A percentile compares a stretch with the other conserved stretches of the same genome.
These are phyloP conservation scores for Papilio gigon DNA, from an alignment of 2,888 invertebrate genomes.

Conservation along the genomic window DNA sequence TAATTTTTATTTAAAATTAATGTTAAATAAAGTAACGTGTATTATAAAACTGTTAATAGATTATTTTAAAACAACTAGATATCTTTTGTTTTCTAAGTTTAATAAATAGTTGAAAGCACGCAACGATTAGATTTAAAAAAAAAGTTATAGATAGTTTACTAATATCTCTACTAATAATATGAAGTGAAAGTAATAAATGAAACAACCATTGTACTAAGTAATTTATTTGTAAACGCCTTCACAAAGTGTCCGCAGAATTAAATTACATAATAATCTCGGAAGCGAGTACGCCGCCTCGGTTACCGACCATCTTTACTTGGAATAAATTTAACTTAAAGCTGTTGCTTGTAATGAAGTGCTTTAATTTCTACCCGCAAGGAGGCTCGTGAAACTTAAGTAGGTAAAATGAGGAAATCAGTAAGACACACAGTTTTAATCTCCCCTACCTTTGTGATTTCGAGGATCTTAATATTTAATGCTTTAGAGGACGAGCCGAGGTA, in stretches of 20 bases:
- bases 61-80: too few species aligned
- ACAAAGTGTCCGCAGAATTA: constrained; percentile 44
- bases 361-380: constrained; percentile 35
- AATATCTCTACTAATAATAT: too few species aligned
- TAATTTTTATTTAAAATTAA: too few species aligned
- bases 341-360: constrained; percentile 36
- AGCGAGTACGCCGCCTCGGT: constrained; percentile 29
- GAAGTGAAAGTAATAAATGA: too few species aligned
- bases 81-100: too few species aligned
- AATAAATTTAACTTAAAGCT: constrained; percentile 36
- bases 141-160: too few species aligned
- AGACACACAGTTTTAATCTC: constrained; percentile 27
- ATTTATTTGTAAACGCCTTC: constrained; percentile 42
- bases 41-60: too few species aligned
- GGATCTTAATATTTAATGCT: constrained; percentile 23
- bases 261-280: constrained; percentile 44
- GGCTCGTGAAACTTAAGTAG: constrained; percentile 26
- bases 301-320: constrained; percentile 1
- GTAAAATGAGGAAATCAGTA: constrained; percentile 30
- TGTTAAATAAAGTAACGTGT: too few species aligned
- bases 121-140: too few species aligned
- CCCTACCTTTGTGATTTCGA: constrained; percentile 23
- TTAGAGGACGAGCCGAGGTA: constrained; percentile 12
- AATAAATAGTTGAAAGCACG: too few species aligned
- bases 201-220: neutral